These are phyloP conservation scores for Onchidella celtica DNA, from an alignment of 2,888 invertebrate genomes.

Conservation along the genomic window DNA sequence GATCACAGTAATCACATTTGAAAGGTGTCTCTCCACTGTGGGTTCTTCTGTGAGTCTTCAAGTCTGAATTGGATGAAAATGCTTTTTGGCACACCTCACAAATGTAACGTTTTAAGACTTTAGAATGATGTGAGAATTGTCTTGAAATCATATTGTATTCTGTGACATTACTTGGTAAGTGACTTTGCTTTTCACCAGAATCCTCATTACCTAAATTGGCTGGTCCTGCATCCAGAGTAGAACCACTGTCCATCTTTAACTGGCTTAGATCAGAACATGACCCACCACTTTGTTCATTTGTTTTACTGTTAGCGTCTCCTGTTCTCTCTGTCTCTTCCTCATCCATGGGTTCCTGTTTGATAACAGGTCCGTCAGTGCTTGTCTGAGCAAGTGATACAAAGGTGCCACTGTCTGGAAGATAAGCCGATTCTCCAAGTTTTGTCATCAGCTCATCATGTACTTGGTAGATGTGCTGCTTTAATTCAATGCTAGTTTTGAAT, in stretches of 20 bases:
- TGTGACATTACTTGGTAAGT: constrained; percentile 44
- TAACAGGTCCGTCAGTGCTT: neutral
- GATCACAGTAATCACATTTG: constrained; percentile 55
- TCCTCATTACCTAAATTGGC: neutral
- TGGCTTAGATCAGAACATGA: too few relatives aligned
- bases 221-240: neutral
- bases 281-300: neutral
- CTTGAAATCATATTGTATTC: constrained; percentile 49
- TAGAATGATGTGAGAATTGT: constrained; percentile 47
- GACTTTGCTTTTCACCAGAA: neutral
- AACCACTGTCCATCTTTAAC: neutral
- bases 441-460: constrained; percentile 49
- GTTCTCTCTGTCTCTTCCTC: constrained; percentile 9
- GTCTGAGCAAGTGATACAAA: neutral
- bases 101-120: constrained; percentile 46
- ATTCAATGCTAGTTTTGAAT: constrained; percentile 48
- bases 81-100: constrained; percentile 54
- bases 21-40: constrained; percentile 56
- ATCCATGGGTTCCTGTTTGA: neutral
- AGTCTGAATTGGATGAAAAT: constrained; percentile 54
- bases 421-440: neutral
- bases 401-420: neutral
- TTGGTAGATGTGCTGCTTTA: constrained; percentile 53
- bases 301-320: neutral
- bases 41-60: constrained; percentile 54